Percentiles rank a stretch among this genome's conserved stretches.
phyloP scores from a whole-genome alignment of 2,888 invertebrate genomes.

The Ornithoptera alexandrae region DNA sequence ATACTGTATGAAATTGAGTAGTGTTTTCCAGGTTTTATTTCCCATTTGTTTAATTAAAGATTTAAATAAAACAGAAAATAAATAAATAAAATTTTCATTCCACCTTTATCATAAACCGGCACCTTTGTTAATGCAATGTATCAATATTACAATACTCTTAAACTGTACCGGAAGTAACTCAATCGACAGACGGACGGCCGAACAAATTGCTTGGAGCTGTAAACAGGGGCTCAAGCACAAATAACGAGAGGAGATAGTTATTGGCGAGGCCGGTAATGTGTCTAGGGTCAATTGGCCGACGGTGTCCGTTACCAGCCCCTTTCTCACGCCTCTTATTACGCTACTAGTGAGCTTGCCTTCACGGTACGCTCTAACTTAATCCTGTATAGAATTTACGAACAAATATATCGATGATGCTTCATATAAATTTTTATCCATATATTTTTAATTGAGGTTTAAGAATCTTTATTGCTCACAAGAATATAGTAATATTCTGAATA shows the following conservation, averaged over 20 bases:
- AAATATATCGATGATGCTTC: too few relatives aligned
- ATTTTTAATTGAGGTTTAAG: too few relatives aligned
- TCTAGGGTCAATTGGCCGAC: slow-evolving; percentile 41
- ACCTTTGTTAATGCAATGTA: not conserved
- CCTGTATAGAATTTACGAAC: not conserved
- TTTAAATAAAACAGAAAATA: too few relatives aligned
- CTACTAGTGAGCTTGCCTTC: slow-evolving; percentile 12
- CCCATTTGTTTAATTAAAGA: too few relatives aligned
- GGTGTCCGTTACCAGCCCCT: slow-evolving; percentile 39
- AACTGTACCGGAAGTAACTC: not conserved
- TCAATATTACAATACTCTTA: not conserved
- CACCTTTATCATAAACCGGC: too few relatives aligned
- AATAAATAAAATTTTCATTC: too few relatives aligned
- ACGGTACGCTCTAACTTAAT: not conserved
- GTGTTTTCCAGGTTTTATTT: too few relatives aligned
- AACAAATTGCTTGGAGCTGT: slow-evolving; percentile 21
- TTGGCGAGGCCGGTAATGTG: slow-evolving; percentile 38
- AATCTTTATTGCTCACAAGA: too few relatives aligned
- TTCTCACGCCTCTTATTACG: slow-evolving; percentile 44
- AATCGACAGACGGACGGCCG: slow-evolving; percentile 7
- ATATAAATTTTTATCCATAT: too few relatives aligned
- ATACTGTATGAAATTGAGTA: too few relatives aligned
- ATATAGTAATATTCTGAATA: too few relatives aligned
- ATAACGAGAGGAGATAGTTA: slow-evolving; percentile 23
- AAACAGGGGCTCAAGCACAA: slow-evolving; percentile 18